phyloP scores from a whole-genome alignment of 2,888 invertebrate genomes.

The Oegoconia quadripuncta region DNA sequence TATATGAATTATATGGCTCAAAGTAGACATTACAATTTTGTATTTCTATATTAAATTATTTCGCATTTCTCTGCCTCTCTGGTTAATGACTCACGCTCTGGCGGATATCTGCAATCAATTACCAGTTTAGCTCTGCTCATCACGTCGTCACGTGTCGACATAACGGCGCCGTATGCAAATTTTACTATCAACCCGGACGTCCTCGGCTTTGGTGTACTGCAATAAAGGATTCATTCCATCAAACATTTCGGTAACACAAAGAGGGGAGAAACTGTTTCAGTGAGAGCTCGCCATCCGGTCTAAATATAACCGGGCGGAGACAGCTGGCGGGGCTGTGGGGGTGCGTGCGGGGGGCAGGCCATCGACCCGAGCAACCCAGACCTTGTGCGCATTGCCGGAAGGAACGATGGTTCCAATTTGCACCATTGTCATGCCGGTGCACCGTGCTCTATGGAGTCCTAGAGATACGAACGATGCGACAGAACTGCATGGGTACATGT shows the following conservation, averaged over 20 bases:
- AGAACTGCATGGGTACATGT: neutral
- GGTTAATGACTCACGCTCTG: conserved; percentile 10
- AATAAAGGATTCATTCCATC: conserved; percentile 11
- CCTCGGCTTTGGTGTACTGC: neutral
- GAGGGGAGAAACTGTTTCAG: conserved; percentile 67
- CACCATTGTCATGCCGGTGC: conserved; percentile 33
- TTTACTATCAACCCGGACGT: neutral
- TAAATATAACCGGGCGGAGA: conserved; percentile 67
- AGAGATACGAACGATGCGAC: neutral
- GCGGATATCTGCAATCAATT: conserved; percentile 12
- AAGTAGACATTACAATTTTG: conserved; percentile 23
- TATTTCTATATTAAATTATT: neutral
- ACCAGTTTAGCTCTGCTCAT: conserved; percentile 1
- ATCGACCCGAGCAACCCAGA: conserved; percentile 66
- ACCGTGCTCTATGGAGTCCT: neutral
- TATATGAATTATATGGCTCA: conserved; percentile 35
- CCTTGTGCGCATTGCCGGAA: conserved; percentile 62
- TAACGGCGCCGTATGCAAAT: neutral
- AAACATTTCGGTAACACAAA: conserved; percentile 54
- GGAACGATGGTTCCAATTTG: conserved; percentile 40
- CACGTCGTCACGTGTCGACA: neutral
- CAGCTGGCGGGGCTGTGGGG: conserved; percentile 46
- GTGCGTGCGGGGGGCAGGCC: conserved; percentile 37
- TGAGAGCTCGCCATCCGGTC: conserved; percentile 64
- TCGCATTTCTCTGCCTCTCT: conserved; percentile 13